Evolutionary conservation across 2,888 invertebrate species (phyloP), one percentile per base, ranked within the genome.

Genomic region (Oegoconia quadripuncta): DNA sequence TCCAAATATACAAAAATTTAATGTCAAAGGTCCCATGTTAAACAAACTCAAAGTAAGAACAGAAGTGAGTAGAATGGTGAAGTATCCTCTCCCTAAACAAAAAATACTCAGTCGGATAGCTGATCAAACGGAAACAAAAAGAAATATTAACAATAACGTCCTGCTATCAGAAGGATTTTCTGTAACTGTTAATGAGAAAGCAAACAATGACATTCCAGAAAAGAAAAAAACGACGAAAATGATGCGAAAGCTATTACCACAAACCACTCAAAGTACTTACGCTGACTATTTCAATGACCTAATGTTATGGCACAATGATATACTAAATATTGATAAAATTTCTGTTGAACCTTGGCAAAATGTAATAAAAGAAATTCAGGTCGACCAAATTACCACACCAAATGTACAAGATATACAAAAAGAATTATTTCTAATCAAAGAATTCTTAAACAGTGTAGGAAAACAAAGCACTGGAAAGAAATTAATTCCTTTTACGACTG

Each of bases 221-320:
- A n/a, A 23, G 9, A 8, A 9, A 23, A 3, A 3, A 14, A 7
- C 8, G 13, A 3, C 28, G 1, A 14, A 12, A 14, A n/a, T 8
- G 12, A 12, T 4, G 1, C 8, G 13, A 27, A 27, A 27, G 8
- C 27, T 3, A n/a, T n/a, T n/a, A n/a, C n/a, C 12, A 27, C 12
- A 2, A 26, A 26, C 5, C 11, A n/a, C 11, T 5, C 34, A 18
- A 20, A 54, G 39, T 37, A 34, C 8, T 12, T 43, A 35, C 23
- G 52, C 55, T 2, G 66, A 73, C 26, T 69, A 72, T 39, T 72
- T 74, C 12, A 60, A 60, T 20, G 74, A 75, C 37, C 41, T 74
- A 0, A 30, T 72, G 2, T 53, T 63, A 43, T 73, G 73, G 74
- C 57, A 75, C 44, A 54, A 57, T 15, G 74, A 75, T 48, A 55